Conservation (phyloP, 1,140 invertebrate genomes). For the Sitodiplosis mosellana region DNA sequence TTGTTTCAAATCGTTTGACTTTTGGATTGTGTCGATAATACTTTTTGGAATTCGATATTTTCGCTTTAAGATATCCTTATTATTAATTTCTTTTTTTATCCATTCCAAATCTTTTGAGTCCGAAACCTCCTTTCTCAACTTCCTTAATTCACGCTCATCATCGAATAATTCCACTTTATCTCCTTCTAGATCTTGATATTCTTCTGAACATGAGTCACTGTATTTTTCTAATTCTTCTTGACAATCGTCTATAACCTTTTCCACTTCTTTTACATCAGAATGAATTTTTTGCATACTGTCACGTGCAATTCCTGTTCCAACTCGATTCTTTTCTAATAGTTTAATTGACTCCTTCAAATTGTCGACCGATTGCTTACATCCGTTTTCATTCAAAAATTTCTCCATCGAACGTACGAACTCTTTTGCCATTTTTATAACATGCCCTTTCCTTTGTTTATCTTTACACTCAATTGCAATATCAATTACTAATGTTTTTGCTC, state of each 20-base stretch:
- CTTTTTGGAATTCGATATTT: background rate
- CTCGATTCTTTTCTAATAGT: background rate
- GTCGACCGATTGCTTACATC: background rate
- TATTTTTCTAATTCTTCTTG: background rate
- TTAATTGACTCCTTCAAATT: background rate
- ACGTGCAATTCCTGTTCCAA: background rate
- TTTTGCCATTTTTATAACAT: background rate
- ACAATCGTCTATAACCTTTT: background rate
- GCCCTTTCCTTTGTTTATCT: background rate
- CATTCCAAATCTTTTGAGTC: background rate
- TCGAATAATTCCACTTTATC: background rate
- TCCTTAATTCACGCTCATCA: background rate
- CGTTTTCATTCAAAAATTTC: background rate
- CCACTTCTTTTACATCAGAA: background rate
- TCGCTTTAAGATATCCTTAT: background rate
- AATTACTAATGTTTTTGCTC: background rate
- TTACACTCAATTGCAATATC: background rate
- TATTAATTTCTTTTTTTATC: background rate
- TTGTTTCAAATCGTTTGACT: background rate
- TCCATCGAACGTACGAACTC: background rate
- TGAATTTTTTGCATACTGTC: background rate
- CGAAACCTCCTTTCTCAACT: background rate
- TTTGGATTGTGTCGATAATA: background rate
- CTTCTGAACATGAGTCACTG: background rate
- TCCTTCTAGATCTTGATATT: background rate